Percentiles rank a stretch among this genome's conserved stretches.
Evolutionary conservation across 2,888 invertebrate genomes (phyloP).

Genomic region (Xylocampa areola): DNA sequence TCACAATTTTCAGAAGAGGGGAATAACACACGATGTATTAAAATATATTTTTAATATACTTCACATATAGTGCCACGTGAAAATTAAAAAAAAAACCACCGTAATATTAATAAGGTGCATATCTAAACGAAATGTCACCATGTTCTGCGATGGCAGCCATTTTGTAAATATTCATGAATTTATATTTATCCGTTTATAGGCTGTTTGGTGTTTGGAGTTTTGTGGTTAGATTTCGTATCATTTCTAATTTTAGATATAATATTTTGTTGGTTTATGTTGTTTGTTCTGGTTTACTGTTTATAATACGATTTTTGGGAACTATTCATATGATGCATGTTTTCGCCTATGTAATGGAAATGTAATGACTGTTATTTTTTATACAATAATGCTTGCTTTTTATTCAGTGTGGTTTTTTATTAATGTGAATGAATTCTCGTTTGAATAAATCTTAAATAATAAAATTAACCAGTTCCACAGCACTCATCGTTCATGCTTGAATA

Average conservation of each 20-base stretch:
- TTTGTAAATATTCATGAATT: slow-evolving; percentile 56
- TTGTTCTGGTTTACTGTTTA: too few species aligned
- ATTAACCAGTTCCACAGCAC: too few species aligned
- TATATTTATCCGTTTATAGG: slow-evolving; percentile 36
- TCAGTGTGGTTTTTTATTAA: too few species aligned
- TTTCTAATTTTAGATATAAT: background rate
- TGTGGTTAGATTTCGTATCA: slow-evolving; percentile 29
- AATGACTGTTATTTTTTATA: too few species aligned
- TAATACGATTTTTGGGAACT: too few species aligned
- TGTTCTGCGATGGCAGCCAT: slow-evolving; percentile 20
- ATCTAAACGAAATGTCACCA: slow-evolving; percentile 41
- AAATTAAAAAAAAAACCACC: slow-evolving; percentile 36
- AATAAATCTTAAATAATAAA: too few species aligned
- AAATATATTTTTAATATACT: slow-evolving; percentile 7
- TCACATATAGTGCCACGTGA: slow-evolving; percentile 14
- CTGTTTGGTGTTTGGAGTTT: slow-evolving; percentile 27
- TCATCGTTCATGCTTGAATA: too few species aligned
- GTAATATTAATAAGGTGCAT: slow-evolving; percentile 48
- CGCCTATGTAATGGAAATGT: too few species aligned
- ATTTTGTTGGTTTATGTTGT: too few species aligned
- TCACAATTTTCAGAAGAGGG: background rate
- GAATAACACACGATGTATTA: slow-evolving; percentile 1
- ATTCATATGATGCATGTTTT: too few species aligned
- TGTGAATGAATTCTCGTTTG: too few species aligned
- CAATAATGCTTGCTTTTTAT: too few species aligned